A percentile compares a stretch with the other conserved stretches of the same genome.
These are phyloP conservation scores for Gastrophysa polygoni DNA, from an alignment of 2,888 invertebrate species.

Conservation along the genomic window DNA sequence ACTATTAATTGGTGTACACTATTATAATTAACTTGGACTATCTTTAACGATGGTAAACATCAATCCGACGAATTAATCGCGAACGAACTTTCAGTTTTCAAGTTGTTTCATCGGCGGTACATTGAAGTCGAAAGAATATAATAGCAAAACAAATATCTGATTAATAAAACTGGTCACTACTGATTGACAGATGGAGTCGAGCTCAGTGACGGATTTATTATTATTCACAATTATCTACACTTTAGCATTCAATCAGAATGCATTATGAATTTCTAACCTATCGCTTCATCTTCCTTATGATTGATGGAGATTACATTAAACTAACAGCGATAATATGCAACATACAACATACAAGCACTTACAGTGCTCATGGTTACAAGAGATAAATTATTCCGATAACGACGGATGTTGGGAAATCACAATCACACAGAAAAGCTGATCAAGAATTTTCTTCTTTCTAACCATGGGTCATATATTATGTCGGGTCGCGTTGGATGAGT, in stretches of 20 bases:
- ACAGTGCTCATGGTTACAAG: neutral
- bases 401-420: too few species aligned
- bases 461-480: too few species aligned
- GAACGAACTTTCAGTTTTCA: neutral
- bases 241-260: neutral
- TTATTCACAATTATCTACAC: neutral
- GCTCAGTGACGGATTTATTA: neutral
- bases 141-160: neutral
- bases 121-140: neutral
- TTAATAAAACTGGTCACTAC: neutral
- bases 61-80: neutral
- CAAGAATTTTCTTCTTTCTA: too few species aligned
- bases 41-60: conserved; percentile 14
- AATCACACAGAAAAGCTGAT: too few species aligned
- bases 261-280: neutral
- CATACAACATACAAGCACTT: too few species aligned
- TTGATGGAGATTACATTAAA: neutral
- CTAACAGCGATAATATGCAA: too few species aligned
- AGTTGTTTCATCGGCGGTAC: neutral
- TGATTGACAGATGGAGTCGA: neutral
- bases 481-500: too few species aligned
- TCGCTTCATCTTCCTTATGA: neutral
- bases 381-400: too few species aligned
- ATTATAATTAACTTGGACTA: conserved; percentile 36
- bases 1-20: conserved; percentile 40